Evolutionary conservation across 2,113 vertebrate genomes (phyloP), one percentile per base, ranked within the genome.

Genomic region (Engraulis encrasicolus): DNA sequence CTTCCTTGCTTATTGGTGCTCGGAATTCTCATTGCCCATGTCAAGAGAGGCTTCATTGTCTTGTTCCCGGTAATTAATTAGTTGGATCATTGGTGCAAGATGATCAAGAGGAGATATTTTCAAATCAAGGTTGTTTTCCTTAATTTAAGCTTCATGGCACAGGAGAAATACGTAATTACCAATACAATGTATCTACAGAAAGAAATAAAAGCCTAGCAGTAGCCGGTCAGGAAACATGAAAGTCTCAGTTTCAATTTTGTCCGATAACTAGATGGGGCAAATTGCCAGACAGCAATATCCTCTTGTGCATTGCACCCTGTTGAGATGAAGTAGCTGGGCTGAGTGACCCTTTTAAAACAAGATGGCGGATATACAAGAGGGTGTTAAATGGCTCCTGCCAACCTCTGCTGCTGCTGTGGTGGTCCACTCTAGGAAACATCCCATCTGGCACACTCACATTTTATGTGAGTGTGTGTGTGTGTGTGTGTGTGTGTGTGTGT

Each of bases 261-360:
- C 66, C 66, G n/a, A n/a, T n/a, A 74, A 31, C 31, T 18, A 74
- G 27, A 74, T 74, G 66, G 15, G 27, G 34, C 31, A 2, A 31
- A 74, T 31, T 31, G 66, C 66, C 31, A 14, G 27, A 34, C 12
- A 31, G 27, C 2, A 36, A 74, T 34, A 34, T 74, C 31, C 31
- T 27, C 27, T 34, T 74, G 27, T 74, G 31, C 11, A n/a, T n/a
- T n/a, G n/a, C n/a, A n/a, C 66, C 31, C 66, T 31, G 66, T 74
- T 74, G 2, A 74, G 9, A 34, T 74, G 15, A 74, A 74, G 66
- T 74, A 74, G 66, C 66, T 74, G 27, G 34, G 66, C 66, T 74
- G 27, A 2, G 27, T 74, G 66, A 74, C 66, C 66, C 66, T 74
- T 74, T 66, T 74, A 27, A 74, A 74, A 27, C 17, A 4, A 74